Evolutionary conservation across 2,797 vertebrate genomes (phyloP), one percentile per base, ranked within the genome.

Genomic region (Sebastes iracundus): DNA sequence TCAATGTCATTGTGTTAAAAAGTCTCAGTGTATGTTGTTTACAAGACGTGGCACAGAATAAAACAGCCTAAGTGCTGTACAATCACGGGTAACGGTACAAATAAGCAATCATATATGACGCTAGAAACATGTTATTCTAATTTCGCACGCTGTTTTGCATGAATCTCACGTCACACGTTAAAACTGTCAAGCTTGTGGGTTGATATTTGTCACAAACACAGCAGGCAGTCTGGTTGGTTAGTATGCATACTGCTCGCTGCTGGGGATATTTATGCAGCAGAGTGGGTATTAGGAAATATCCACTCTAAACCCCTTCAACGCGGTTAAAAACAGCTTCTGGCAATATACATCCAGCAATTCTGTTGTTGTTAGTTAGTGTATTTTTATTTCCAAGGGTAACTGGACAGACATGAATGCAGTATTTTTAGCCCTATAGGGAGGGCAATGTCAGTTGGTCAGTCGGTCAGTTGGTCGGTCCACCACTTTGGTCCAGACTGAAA

Each of bases 191-290:
- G 52, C 7, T 1, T 1, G 69, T 16, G 14, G 30, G 14, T 60
- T 77, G 61, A 46, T 66, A 32, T 49, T 42, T 67, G 64, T 68
- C 59, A 73, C 63, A 20, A 68, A 72, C 46, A 8, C 67, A 77
- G 55, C 42, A 13, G 28, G 62, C 25, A 22, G 18, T 4, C 20
- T 9, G 32, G 18, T 68, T 55, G 27, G 61, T 78, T 68, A 56
- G 66, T 55, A 52, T 65, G 58, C 61, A 68, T 27, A 2, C 35
- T n/a, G 52, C 62, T 72, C 61, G 58, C 73, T 65, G 56, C 55
- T 4, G 16, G 69, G 61, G 30, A 49, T 68, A 59, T 82, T 84
- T 68, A 77, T 80, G 72, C 79, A 66, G 72, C 60, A 66, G 27
- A 38, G 49, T n/a, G 27, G 7, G 53, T 68, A 30, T 70, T 61